These are phyloP conservation scores for Dreissena polymorpha DNA, from an alignment of 1,140 invertebrate species.

Conservation along the genomic window DNA sequence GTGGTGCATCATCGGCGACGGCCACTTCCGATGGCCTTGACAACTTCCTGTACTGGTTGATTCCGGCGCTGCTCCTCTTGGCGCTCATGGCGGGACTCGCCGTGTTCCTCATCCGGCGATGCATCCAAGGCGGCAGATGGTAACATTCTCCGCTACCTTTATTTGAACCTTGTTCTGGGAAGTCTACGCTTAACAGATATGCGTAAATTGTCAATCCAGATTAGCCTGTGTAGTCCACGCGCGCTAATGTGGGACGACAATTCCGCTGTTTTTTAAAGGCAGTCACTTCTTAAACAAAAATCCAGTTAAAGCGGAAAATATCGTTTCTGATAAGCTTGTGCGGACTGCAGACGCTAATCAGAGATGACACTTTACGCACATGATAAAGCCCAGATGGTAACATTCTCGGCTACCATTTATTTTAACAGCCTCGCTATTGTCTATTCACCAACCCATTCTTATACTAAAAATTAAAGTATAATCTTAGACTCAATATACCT, in stretches of 20 bases:
- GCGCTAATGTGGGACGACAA: background rate
- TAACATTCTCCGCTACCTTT: background rate
- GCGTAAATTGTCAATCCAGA: no score
- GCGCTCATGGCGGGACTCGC: slow-evolving; percentile 3
- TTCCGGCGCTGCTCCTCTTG: slow-evolving; percentile 19
- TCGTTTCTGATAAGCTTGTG: background rate
- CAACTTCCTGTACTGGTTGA: slow-evolving; percentile 31
- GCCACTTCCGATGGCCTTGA: background rate
- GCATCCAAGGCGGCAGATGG: background rate
- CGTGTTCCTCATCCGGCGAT: slow-evolving; percentile 21
- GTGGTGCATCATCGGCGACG: background rate
- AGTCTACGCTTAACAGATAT: background rate
- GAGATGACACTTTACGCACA: background rate
- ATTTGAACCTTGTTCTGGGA: background rate
- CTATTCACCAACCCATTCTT: no score
- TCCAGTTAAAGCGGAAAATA: background rate
- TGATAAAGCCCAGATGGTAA: background rate
- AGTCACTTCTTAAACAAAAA: no score
- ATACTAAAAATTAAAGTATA: no score
- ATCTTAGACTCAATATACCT: no score
- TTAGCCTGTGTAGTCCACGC: background rate
- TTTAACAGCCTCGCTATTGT: no score
- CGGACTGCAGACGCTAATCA: no score
- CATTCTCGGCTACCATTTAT: background rate
- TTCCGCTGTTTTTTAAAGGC: no score